Percentiles rank a stretch among this genome's conserved stretches.
Conservation (phyloP, 2,888 invertebrate species). For the Hybos culiciformis region DNA sequence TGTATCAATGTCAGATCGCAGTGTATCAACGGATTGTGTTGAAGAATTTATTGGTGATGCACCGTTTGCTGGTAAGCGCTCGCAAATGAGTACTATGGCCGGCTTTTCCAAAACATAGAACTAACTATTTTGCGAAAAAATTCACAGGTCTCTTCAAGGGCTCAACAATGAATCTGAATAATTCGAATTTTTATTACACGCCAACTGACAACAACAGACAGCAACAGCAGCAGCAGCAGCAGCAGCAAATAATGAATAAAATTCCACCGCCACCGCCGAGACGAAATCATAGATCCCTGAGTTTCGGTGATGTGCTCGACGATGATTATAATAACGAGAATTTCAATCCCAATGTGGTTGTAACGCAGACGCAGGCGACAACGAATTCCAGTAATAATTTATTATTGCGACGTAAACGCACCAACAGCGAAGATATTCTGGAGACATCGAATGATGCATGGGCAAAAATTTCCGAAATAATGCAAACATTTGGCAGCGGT, state of each 20-base stretch:
- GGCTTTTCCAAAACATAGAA: no score
- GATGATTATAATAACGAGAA: conserved; percentile 27
- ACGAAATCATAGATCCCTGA: conserved; percentile 1
- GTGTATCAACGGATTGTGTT: conserved; percentile 60
- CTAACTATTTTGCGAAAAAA: conserved; percentile 9
- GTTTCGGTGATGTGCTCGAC: conserved; percentile 4
- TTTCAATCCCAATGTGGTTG: conserved; percentile 17
- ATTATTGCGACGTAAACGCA: no score
- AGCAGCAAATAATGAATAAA: conserved; percentile 6
- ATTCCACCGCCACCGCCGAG: neutral
- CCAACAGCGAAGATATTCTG: conserved; percentile 42
- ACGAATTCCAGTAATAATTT: conserved; percentile 34
- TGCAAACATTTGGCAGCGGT: conserved; percentile 85
- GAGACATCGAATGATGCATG: conserved; percentile 78
- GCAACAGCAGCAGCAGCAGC: neutral
- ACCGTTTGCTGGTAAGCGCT: conserved; percentile 65
- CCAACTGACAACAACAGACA: neutral
- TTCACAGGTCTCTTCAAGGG: conserved; percentile 67
- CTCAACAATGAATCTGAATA: conserved; percentile 56
- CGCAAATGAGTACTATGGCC: no score
- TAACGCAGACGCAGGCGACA: conserved; percentile 30
- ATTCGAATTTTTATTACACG: conserved; percentile 18
- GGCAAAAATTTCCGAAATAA: conserved; percentile 91
- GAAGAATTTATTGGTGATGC: conserved; percentile 76
- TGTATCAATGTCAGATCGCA: conserved; percentile 60